Percentiles rank a stretch among this genome's conserved stretches.
phyloP scores from a whole-genome alignment of 2,797 vertebrate species.

The Todus mexicanus region DNA sequence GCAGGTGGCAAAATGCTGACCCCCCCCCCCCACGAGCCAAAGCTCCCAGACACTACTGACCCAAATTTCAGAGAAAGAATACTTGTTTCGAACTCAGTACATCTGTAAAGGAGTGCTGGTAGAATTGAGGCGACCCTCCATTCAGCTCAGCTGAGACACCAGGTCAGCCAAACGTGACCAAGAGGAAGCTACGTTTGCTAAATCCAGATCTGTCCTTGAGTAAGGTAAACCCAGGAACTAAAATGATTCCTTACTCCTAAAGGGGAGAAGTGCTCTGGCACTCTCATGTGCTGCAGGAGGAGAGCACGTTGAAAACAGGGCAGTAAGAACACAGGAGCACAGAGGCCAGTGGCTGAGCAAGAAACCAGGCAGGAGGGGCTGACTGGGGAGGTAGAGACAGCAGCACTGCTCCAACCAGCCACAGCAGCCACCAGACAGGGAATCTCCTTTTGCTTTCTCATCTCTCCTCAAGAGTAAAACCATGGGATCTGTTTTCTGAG shows the following conservation, averaged over 20 bases:
- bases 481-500: background rate
- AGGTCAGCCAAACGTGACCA: background rate
- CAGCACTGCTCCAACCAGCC: background rate
- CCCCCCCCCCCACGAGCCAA: background rate
- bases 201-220: background rate
- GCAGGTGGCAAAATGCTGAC: background rate
- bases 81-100: background rate
- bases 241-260: background rate
- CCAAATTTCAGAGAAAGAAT: background rate
- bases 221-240: background rate
- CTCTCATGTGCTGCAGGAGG: accelerated
- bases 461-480: background rate
- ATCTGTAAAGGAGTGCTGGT: background rate
- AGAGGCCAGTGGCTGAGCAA: background rate
- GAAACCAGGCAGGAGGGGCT: background rate
- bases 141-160: background rate
- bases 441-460: background rate
- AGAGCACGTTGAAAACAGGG: background rate
- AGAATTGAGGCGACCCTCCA: background rate
- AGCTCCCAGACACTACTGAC: background rate
- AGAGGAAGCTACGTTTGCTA: background rate
- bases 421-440: accelerated
- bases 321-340: background rate
- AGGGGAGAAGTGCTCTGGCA: too few relatives aligned
- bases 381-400: background rate